A percentile compares a stretch with the other conserved stretches of the same genome.
Conservation (phyloP, 2,888 invertebrate genomes). For the Mactromeris polynyma region DNA sequence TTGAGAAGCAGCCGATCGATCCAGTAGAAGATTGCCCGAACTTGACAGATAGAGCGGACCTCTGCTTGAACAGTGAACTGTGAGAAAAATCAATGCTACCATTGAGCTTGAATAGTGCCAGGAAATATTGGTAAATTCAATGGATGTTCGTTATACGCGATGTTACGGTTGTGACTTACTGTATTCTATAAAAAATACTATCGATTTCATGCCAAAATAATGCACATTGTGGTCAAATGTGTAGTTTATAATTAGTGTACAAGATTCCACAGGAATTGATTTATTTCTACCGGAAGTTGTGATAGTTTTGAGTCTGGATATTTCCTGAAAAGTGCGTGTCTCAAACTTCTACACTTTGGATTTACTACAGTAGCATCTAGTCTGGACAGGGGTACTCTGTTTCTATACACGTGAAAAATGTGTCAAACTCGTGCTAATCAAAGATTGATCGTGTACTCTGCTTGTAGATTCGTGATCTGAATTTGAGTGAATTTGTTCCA, state of each 20-base stretch:
- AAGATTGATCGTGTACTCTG: background rate
- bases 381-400: background rate
- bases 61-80: conserved; percentile 26
- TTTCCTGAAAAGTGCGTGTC: background rate
- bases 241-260: background rate
- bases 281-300: background rate
- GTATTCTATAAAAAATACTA: conserved; percentile 34
- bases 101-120: conserved; percentile 6
- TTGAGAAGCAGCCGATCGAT: background rate
- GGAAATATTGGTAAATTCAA: conserved; percentile 59
- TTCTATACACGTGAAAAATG: background rate
- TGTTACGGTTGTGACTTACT: conserved; percentile 1
- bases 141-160: conserved; percentile 36
- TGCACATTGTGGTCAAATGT: conserved; percentile 2
- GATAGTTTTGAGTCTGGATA: background rate
- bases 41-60: conserved; percentile 33
- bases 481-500: background rate
- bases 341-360: background rate
- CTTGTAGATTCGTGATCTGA: background rate
- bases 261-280: background rate
- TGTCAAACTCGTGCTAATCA: background rate
- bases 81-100: conserved; percentile 44
- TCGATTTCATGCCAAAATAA: conserved; percentile 23
- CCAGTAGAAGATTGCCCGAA: conserved; percentile 24
- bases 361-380: background rate